phyloP scores from a whole-genome alignment of 2,888 invertebrate genomes.

The Pachydiplax longipennis region DNA sequence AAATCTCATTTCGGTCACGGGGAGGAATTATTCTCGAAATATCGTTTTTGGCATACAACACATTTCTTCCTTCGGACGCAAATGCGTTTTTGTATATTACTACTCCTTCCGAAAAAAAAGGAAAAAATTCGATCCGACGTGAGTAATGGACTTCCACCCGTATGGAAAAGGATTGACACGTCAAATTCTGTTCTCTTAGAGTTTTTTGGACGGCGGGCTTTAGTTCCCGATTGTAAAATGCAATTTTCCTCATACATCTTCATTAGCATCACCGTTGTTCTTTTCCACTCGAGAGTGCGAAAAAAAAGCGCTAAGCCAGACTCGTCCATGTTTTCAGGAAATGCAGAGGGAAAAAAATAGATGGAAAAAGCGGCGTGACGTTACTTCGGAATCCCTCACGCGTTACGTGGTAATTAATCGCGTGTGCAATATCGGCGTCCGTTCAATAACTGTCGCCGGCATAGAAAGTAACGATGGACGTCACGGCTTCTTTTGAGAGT shows the following conservation, averaged over 20 bases:
- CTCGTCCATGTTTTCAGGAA: not conserved
- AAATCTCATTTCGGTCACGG: too few relatives aligned
- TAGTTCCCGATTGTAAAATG: not conserved
- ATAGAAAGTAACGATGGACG: not conserved
- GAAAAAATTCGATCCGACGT: too few relatives aligned
- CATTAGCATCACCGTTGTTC: not conserved
- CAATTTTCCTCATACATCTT: constrained; percentile 16
- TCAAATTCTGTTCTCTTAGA: too few relatives aligned
- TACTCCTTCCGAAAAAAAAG: too few relatives aligned
- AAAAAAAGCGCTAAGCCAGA: constrained; percentile 1
- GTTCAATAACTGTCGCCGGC: not conserved
- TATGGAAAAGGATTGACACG: too few relatives aligned
- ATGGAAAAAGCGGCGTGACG: not conserved
- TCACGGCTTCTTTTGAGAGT: not conserved
- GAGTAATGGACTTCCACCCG: too few relatives aligned
- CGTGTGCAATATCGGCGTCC: not conserved
- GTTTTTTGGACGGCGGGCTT: not conserved
- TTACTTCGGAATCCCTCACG: not conserved
- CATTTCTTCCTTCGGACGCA: too few relatives aligned
- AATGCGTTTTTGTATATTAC: too few relatives aligned
- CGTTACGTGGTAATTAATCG: not conserved
- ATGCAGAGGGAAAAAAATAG: not conserved
- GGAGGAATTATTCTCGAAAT: too few relatives aligned
- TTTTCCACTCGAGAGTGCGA: not conserved
- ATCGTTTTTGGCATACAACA: too few relatives aligned